Evolutionary conservation across 1,140 invertebrate species (phyloP).

Genomic region (Aricia agestis): DNA sequence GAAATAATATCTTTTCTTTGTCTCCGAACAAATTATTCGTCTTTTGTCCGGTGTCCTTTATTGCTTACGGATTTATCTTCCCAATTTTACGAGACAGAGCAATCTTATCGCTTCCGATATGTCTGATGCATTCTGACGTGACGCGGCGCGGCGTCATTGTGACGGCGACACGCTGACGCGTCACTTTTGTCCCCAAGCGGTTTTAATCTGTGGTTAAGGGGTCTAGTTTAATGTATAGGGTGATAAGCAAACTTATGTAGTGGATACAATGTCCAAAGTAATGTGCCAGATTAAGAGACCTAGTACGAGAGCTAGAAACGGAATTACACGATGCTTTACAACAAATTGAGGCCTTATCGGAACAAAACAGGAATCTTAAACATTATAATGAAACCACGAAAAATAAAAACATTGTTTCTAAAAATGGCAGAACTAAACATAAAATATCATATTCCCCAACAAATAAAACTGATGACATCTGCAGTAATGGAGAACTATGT

Average conservation of each 20-base stretch:
- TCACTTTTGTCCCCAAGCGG: neutral
- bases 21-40: neutral
- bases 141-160: conserved; percentile 30
- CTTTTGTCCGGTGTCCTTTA: neutral
- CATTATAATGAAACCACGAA: no score
- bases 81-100: conserved; percentile 12
- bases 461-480: no score
- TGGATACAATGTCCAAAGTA: no score
- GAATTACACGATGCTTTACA: no score
- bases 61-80: conserved; percentile 3
- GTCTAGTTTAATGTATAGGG: neutral
- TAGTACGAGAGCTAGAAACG: no score
- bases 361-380: no score
- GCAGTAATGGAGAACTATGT: no score
- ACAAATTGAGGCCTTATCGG: no score
- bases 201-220: neutral
- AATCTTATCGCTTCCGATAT: conserved; percentile 28
- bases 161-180: conserved; percentile 38
- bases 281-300: no score
- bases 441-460: no score
- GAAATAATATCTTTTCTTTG: neutral
- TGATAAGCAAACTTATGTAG: neutral
- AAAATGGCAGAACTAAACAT: no score
- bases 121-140: conserved; percentile 39
- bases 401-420: no score